phyloP scores from a whole-genome alignment of 2,888 invertebrate species.

The Hypomecis atomaria region DNA sequence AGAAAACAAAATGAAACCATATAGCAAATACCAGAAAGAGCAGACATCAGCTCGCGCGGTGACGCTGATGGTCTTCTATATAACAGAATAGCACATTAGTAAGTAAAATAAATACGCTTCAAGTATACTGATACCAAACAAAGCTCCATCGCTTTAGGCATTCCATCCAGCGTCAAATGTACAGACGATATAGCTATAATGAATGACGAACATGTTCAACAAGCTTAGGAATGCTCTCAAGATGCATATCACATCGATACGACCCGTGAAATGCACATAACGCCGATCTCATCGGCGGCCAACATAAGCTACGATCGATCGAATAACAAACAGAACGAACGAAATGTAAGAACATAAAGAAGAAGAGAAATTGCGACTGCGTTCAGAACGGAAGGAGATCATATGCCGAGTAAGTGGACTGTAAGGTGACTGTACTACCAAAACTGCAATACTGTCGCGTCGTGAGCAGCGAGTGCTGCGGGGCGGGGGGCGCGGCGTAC shows the following conservation, averaged over 20 bases:
- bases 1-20: slow-evolving; percentile 45
- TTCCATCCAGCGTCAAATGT: slow-evolving; percentile 21
- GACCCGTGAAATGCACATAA: slow-evolving; percentile 31
- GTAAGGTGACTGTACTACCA: slow-evolving; percentile 94
- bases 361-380: slow-evolving; percentile 80
- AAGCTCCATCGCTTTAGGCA: slow-evolving; percentile 28
- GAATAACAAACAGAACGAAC: slow-evolving; percentile 35
- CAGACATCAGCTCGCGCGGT: slow-evolving; percentile 48
- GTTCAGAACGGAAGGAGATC: slow-evolving; percentile 72
- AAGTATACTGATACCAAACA: slow-evolving; percentile 27
- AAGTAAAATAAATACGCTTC: slow-evolving; percentile 13
- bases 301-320: slow-evolving; percentile 26
- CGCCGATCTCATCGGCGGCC: slow-evolving; percentile 18
- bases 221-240: slow-evolving; percentile 41
- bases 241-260: slow-evolving; percentile 39
- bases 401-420: slow-evolving; percentile 58
- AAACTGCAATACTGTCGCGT: slow-evolving; percentile 97
- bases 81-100: slow-evolving; percentile 38
- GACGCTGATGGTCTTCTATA: slow-evolving; percentile 38
- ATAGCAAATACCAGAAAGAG: slow-evolving; percentile 42
- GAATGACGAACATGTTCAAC: slow-evolving; percentile 22
- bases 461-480: slow-evolving; percentile 89
- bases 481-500: slow-evolving; percentile 86
- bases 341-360: slow-evolving; percentile 52
- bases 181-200: slow-evolving; percentile 4